A percentile compares a stretch with the other conserved stretches of the same genome.
phyloP scores from a whole-genome alignment of 2,113 vertebrate genomes.

The Gila orcuttii region DNA sequence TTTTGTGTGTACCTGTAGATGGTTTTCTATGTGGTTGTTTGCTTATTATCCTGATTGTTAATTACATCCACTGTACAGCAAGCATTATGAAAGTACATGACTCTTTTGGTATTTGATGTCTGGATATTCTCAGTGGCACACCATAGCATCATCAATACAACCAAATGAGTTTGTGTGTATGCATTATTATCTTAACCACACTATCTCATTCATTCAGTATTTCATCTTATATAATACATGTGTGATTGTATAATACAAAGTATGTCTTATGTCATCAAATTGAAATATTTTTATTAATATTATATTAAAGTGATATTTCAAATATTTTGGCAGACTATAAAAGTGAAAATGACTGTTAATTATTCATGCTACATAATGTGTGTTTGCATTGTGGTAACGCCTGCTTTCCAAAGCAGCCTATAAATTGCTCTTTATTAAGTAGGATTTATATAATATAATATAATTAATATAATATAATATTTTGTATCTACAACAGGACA shows the following conservation, averaged over 20 bases:
- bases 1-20: neutral
- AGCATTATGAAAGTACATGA: neutral
- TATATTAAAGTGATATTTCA: neutral
- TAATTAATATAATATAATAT: neutral
- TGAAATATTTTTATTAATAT: neutral
- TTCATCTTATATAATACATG: neutral
- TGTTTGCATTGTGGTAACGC: neutral
- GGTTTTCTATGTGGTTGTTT: slow-evolving; percentile 17
- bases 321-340: neutral
- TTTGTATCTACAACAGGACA: neutral
- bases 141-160: neutral
- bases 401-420: neutral
- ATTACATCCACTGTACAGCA: slow-evolving; percentile 17
- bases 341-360: neutral
- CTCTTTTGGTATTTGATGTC: neutral
- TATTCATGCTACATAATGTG: neutral
- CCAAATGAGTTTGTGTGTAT: neutral
- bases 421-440: neutral
- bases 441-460: neutral
- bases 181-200: neutral
- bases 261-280: neutral
- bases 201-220: neutral
- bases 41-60: slow-evolving; percentile 12
- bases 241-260: neutral
- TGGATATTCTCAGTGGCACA: neutral